phyloP scores from a whole-genome alignment of 2,797 vertebrate genomes.

The Denticeps clupeoides region DNA sequence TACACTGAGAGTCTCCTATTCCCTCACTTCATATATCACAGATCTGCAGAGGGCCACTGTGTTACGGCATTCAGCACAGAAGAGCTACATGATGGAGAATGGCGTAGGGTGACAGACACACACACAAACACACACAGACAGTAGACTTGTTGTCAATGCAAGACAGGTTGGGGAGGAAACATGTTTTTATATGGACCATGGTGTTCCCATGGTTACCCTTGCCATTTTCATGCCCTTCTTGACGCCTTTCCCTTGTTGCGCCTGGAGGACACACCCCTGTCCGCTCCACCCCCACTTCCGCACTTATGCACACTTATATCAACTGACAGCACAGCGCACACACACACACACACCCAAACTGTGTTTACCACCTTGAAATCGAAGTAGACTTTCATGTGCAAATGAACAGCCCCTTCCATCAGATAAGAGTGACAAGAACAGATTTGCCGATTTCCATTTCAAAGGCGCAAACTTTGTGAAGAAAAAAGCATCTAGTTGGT shows the following conservation, averaged over 20 bases:
- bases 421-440: conserved; percentile 20
- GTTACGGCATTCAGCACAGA: conserved; percentile 3
- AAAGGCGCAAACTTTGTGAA: conserved; percentile 14
- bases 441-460: conserved; percentile 22
- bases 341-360: background rate
- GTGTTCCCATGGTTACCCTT: conserved; percentile 1
- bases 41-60: conserved; percentile 13
- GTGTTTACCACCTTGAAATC: conserved; percentile 10
- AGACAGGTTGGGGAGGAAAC: too few species aligned
- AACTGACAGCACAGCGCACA: background rate
- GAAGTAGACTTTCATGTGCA: conserved; percentile 10
- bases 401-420: conserved; percentile 18
- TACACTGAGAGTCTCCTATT: conserved; percentile 9
- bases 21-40: conserved; percentile 11
- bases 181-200: background rate
- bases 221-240: conserved; percentile 5
- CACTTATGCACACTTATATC: background rate
- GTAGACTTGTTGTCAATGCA: too few species aligned
- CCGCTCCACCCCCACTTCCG: conserved; percentile 4
- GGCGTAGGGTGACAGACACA: too few species aligned
- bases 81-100: too few species aligned
- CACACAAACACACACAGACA: too few species aligned
- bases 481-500: conserved; percentile 11
- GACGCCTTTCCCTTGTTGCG: background rate
- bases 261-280: background rate